Evolutionary conservation across 2,888 invertebrate genomes (phyloP), one percentile per base, ranked within the genome.

Genomic region (Pheosia tremula): DNA sequence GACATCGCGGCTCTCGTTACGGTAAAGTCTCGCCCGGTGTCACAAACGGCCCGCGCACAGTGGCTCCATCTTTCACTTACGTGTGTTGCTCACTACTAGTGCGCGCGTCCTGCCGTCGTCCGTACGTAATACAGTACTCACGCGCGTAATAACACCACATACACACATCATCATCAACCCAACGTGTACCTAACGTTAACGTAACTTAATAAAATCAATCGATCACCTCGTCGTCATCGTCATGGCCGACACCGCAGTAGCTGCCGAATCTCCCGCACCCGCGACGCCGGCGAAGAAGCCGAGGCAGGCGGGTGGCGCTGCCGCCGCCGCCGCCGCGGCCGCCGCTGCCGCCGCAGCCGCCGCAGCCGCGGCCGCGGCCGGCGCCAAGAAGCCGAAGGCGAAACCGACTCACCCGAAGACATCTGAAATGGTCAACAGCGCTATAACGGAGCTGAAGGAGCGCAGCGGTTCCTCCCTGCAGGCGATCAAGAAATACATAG

Each of bases 401-500:
- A 92, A 84, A 63, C 82, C 92, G 8, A 79, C 77, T 5, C 79
- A 80, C 56, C 77, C 78, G 65, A 83, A 78, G 72, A 82, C 79
- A 5, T 82, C 80, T 0, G 80, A 79, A 60, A 95, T 96, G 95
- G 95, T 96, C 0, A 94, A 89, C 70, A 87, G 84, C 45, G 95
- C 96, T 3, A 91, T 95, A 57, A 87, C 84, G 64, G 82, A 85
- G 60, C 78, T 95, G 57, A 94, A 94, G 74, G 94, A 95, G 74
- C 91, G 94, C 41, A 93, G 93, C 59, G 96, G 96, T 41, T 95
- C 95, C 0, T 95, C 95, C 0, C 77, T 85, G 67, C 91, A 83
- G 79, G 90, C 90, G 3, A 95, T 96, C 80, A 96, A 95, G 80
- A 96, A 96, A 77, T 96, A 95, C 81, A 94, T 96, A 57, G 84